These are phyloP conservation scores for Echiichthys vipera DNA, from an alignment of 2,797 vertebrate genomes.

Conservation along the genomic window DNA sequence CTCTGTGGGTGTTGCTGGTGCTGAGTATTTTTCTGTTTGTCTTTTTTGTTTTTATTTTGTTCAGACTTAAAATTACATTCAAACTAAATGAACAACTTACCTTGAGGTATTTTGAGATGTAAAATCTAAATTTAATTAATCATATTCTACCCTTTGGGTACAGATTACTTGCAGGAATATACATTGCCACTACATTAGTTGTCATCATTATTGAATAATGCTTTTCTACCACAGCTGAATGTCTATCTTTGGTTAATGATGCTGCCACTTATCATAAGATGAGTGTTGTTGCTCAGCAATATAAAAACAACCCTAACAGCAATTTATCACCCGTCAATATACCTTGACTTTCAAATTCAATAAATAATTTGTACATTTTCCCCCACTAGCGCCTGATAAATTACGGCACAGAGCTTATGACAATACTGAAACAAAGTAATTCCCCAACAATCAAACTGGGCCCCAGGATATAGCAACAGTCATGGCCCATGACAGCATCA, in stretches of 20 bases:
- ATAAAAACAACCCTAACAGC: conserved; percentile 29
- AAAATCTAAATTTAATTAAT: conserved; percentile 40
- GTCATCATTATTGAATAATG: conserved; percentile 56
- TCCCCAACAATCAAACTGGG: conserved; percentile 59
- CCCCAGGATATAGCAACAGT: conserved; percentile 60
- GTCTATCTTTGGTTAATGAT: conserved; percentile 64
- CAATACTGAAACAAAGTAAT: conserved; percentile 66
- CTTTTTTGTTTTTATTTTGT: background rate
- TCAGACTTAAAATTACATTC: background rate
- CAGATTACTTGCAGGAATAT: conserved; percentile 46
- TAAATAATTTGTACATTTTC: conserved; percentile 53
- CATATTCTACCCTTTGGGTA: conserved; percentile 25
- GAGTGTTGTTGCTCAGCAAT: conserved; percentile 28
- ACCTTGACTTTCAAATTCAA: conserved; percentile 44
- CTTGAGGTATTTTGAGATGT: conserved; percentile 30
- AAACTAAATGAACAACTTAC: background rate
- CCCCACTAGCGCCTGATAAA: conserved; percentile 48
- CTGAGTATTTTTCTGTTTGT: background rate
- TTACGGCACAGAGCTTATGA: conserved; percentile 44
- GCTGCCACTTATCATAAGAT: conserved; percentile 46
- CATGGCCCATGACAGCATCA: conserved; percentile 67
- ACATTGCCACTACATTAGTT: conserved; percentile 33
- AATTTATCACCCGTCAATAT: conserved; percentile 48
- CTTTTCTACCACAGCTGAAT: conserved; percentile 25
- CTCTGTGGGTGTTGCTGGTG: background rate